Conservation (phyloP, 2,888 invertebrate species). For the Ornithoptera alexandrae region DNA sequence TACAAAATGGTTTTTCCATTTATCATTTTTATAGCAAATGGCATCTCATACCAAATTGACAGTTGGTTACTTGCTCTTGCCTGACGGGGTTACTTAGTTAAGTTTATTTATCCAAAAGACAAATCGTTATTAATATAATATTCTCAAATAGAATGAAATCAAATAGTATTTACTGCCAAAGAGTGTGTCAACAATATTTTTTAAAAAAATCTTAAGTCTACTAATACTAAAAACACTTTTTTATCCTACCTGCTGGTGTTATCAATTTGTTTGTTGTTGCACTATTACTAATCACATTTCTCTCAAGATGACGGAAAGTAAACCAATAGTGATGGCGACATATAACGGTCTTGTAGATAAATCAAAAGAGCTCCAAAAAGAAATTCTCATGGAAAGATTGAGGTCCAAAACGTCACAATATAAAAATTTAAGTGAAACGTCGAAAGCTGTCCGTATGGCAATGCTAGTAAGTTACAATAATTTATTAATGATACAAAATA, state of each 20-base stretch:
- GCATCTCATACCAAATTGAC: slow-evolving; percentile 55
- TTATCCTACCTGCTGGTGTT: slow-evolving; percentile 30
- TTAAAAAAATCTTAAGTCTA: slow-evolving; percentile 16
- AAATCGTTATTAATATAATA: slow-evolving; percentile 3
- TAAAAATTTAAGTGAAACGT: slow-evolving; percentile 90
- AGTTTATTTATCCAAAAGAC: slow-evolving; percentile 16
- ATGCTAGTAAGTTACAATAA: slow-evolving; percentile 82
- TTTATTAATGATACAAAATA: not conserved
- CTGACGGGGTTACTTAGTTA: slow-evolving; percentile 25
- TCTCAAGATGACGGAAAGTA: slow-evolving; percentile 60
- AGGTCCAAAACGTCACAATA: slow-evolving; percentile 90
- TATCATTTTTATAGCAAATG: slow-evolving; percentile 50
- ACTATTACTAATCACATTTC: slow-evolving; percentile 32
- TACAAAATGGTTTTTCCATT: slow-evolving; percentile 25
- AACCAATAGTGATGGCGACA: slow-evolving; percentile 56
- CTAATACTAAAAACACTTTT: slow-evolving; percentile 22
- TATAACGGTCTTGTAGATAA: slow-evolving; percentile 63
- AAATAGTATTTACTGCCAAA: slow-evolving; percentile 1
- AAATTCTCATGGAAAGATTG: slow-evolving; percentile 94
- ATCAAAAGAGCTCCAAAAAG: slow-evolving; percentile 83
- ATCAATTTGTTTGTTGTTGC: slow-evolving; percentile 43
- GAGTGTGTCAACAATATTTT: slow-evolving; percentile 2
- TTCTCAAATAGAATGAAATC: slow-evolving; percentile 6
- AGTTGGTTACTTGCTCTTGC: slow-evolving; percentile 39
- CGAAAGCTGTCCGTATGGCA: slow-evolving; percentile 92